Base-by-base conservation (phyloP, 2,113 vertebrate genomes). In the Dicentrarchus labrax region DNA sequence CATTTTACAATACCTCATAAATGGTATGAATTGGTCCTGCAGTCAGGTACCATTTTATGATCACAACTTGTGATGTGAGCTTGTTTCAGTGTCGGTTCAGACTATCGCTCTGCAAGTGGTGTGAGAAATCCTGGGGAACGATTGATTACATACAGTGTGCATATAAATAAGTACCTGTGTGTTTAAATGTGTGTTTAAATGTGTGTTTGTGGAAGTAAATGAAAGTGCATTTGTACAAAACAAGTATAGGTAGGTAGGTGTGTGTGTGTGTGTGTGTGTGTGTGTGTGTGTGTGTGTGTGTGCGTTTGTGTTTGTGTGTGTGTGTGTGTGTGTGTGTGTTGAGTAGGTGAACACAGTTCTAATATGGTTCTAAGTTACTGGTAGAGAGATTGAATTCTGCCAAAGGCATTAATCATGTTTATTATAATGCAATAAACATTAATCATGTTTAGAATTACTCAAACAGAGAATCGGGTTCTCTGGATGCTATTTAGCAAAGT, bases 351-450 rank as follows among this genome's bases (percentile, higher is more conserved):
- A n/a, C 17, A 30, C 30, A 38, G 36, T 50, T 76, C n/a, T 77
- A 66, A 67, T 73, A 48, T 45, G 69, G 78, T 71, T 6, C 13
- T 30, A 30, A 30, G 30, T 48, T 3, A 6, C 47, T 39, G 41
- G 38, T 54, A 43, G 39, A 48, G 67, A 84, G 75, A 88, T 74
- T 64, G 77, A 76, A 79, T 87, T 56, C 5, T 22, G 64, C 41
- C 30, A 9, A 0, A 45, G 50, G 56, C 76, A 87, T 81, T 85
- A 70, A 83, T 83, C 81, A 41, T 66, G 72, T 83, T 87, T 75
- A 70, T 85, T 68, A 70, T 50, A 65, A 80, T 41, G 69, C 57
- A 84, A 83, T 83, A 66, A 76, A 81, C 77, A 89, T 87, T 85
- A 72, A 91, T 83, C 76, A 76, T 51, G 19, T 80, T 81, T 19